phyloP scores from a whole-genome alignment of 2,888 invertebrate species.

The Pantelozetes paolii region DNA sequence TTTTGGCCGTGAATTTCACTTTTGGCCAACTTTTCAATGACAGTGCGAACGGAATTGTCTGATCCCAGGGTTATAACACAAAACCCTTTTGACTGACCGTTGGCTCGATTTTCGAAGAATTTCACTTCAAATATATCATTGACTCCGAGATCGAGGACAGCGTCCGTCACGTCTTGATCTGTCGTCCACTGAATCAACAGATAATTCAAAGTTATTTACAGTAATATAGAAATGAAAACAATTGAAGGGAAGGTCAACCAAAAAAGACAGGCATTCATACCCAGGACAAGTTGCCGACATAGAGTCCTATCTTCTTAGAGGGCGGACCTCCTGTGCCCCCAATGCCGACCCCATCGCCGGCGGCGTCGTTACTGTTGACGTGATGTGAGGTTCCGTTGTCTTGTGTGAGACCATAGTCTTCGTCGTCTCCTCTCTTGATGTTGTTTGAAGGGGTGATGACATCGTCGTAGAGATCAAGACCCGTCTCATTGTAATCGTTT shows the following conservation, averaged over 20 bases:
- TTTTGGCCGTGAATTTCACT: constrained; percentile 89
- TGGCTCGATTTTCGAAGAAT: constrained; percentile 97
- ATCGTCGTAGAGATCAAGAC: constrained; percentile 91
- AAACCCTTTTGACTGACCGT: constrained; percentile 98
- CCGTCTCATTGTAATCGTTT: constrained; percentile 63
- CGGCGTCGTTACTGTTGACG: constrained; percentile 42
- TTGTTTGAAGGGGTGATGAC: constrained; percentile 71
- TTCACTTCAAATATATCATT: constrained; percentile 94
- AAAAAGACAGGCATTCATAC: constrained; percentile 58
- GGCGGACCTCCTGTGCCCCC: neutral
- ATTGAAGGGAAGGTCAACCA: neutral
- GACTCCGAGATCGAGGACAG: constrained; percentile 80
- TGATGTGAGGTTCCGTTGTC: constrained; percentile 39
- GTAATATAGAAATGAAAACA: neutral
- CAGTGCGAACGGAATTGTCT: constrained; percentile 78
- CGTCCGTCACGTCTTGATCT: constrained; percentile 89
- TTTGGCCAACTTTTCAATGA: constrained; percentile 90
- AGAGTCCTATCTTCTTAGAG: constrained; percentile 70
- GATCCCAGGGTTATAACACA: constrained; percentile 92
- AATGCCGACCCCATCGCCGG: constrained; percentile 12
- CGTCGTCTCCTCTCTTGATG: constrained; percentile 41
- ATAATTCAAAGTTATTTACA: too few relatives aligned
- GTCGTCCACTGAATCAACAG: constrained; percentile 80
- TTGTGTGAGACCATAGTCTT: constrained; percentile 32
- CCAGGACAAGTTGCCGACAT: constrained; percentile 98